Conservation (phyloP, 1,140 invertebrate species). For the Drosophila ercepeae region DNA sequence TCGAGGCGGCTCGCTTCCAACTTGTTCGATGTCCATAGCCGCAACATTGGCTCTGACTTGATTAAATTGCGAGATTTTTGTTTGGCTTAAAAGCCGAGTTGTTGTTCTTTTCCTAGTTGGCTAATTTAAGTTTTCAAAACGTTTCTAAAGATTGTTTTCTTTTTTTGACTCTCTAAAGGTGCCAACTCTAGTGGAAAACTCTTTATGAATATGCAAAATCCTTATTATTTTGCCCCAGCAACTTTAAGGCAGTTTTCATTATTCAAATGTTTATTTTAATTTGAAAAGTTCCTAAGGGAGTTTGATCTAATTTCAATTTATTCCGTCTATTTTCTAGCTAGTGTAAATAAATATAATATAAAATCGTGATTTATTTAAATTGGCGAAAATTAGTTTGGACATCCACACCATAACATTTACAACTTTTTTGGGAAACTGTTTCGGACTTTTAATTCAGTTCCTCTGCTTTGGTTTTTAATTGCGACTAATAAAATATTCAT, state of each 20-base stretch:
- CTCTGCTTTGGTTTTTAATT: conserved; percentile 58
- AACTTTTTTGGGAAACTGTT: conserved; percentile 3
- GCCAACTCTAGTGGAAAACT: neutral
- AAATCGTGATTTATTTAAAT: conserved; percentile 15
- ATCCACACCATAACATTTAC: conserved; percentile 9
- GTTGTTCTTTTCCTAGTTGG: neutral
- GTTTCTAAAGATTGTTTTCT: neutral
- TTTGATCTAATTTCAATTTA: neutral
- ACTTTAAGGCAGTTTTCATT: neutral
- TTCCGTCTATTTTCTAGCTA: neutral
- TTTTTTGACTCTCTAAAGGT: neutral
- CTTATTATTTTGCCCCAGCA: neutral
- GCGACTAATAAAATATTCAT: conserved; percentile 71
- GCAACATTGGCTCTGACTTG: neutral
- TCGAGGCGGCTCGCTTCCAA: conserved; percentile 26
- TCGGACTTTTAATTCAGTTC: conserved; percentile 35
- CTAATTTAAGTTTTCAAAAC: neutral
- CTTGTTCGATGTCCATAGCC: conserved; percentile 4
- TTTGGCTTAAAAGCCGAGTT: conserved; percentile 15
- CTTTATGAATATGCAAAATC: neutral
- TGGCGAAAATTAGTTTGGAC: conserved; percentile 21
- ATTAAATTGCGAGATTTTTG: conserved; percentile 25
- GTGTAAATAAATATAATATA: conserved; percentile 22
- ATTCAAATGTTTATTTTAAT: neutral
- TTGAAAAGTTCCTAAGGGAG: neutral